Evolutionary conservation across 2,113 vertebrate species (phyloP).

Genomic region (Vulpes lagopus): DNA sequence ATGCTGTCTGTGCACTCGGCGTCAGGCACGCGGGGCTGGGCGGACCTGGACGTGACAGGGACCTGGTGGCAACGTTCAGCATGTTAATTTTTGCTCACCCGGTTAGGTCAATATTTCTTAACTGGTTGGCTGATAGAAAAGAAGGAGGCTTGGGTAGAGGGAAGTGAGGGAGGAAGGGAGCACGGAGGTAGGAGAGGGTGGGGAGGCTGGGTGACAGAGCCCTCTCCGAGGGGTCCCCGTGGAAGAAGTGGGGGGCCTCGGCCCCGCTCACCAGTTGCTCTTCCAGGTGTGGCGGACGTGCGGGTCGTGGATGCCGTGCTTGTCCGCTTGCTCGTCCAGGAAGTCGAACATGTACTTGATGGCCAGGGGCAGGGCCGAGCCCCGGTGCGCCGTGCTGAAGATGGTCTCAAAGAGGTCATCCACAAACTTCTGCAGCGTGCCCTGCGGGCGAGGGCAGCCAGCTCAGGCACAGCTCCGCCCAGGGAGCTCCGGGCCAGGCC

Average conservation of each 20-base stretch:
- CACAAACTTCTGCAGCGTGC: slow-evolving; percentile 99
- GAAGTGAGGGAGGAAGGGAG: not conserved
- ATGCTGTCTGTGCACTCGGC: rapidly evolving
- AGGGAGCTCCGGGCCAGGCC: not conserved
- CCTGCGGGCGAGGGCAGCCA: slow-evolving; percentile 85
- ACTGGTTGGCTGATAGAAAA: too few species aligned
- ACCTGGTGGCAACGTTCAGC: too few species aligned
- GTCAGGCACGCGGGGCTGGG: not conserved
- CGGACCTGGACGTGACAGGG: not conserved
- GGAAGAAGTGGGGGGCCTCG: rapidly evolving
- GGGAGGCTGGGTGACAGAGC: too few species aligned
- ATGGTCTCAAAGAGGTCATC: slow-evolving; percentile 99
- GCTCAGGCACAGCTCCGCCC: not conserved
- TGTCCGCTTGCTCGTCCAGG: slow-evolving; percentile 98
- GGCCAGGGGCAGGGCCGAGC: slow-evolving; percentile 97
- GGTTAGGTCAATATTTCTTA: not conserved
- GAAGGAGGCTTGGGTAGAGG: not conserved
- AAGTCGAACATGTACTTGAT: slow-evolving; percentile 99
- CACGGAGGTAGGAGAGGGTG: too few species aligned
- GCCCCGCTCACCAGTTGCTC: slow-evolving; percentile 96
- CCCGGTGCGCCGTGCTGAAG: slow-evolving; percentile 98
- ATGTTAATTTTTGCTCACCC: not conserved
- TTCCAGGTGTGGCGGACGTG: slow-evolving; percentile 99
- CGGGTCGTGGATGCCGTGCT: slow-evolving; percentile 97
- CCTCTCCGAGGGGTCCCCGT: rapidly evolving